Evolutionary conservation across 2,113 vertebrate genomes (phyloP).

Genomic region (Tachysurus fulvidraco): DNA sequence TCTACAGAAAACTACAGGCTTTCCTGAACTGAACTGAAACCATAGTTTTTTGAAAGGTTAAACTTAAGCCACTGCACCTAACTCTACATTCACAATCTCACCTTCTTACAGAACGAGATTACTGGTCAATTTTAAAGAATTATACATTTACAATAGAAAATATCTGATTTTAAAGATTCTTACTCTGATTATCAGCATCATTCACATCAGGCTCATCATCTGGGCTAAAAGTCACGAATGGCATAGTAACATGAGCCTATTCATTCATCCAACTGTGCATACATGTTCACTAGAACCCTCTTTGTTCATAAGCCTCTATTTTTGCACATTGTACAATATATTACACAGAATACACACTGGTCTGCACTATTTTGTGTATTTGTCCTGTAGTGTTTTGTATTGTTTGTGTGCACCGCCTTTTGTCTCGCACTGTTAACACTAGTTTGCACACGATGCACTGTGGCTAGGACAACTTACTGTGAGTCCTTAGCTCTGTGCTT

Average conservation of each 20-base stretch:
- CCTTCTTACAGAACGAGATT: not conserved
- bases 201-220: not conserved
- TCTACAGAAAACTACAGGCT: not conserved
- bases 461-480: too few species aligned
- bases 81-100: not conserved
- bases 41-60: not conserved
- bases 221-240: not conserved
- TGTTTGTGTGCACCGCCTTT: too few species aligned
- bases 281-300: too few species aligned
- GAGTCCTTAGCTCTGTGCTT: too few species aligned
- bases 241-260: not conserved
- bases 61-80: not conserved
- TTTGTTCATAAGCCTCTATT: too few species aligned
- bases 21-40: constrained; percentile 5
- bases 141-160: not conserved
- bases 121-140: not conserved
- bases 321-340: too few species aligned
- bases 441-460: too few species aligned
- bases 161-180: not conserved
- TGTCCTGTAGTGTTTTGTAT: too few species aligned
- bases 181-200: not conserved
- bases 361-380: too few species aligned
- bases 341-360: too few species aligned
- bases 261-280: not conserved
- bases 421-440: too few species aligned